Percentiles rank a stretch among this genome's conserved stretches.
Conservation (phyloP, 2,888 invertebrate genomes). For the Tetranychus truncatus region DNA sequence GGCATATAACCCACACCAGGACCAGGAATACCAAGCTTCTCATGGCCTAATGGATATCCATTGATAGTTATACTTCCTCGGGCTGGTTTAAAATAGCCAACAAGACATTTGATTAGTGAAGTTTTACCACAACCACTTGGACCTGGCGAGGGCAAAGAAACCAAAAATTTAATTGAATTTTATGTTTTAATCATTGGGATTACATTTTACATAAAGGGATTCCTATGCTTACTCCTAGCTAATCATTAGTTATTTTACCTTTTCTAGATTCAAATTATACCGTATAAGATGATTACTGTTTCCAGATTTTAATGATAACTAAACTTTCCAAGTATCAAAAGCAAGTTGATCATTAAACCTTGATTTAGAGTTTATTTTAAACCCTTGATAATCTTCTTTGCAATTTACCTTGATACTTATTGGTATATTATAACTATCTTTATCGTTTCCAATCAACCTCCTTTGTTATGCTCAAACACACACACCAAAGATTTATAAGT, state of each 20-base stretch:
- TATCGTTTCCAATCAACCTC: no score
- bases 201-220: not conserved
- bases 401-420: not conserved
- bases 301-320: not conserved
- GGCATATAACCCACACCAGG: conserved; percentile 20
- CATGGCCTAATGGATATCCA: conserved; percentile 10
- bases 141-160: conserved; percentile 10
- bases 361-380: not conserved
- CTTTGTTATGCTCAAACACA: no score
- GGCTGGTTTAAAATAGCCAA: conserved; percentile 10
- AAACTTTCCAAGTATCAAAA: not conserved
- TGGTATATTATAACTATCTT: not conserved
- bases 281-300: not conserved
- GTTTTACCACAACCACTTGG: conserved; percentile 19
- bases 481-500: no score
- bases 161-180: not conserved
- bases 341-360: not conserved
- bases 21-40: conserved; percentile 14
- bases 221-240: not conserved
- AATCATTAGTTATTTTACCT: not conserved
- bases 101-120: conserved; percentile 16
- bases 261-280: not conserved
- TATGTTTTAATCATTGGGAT: not conserved
- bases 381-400: not conserved
- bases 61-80: conserved; percentile 3